A percentile compares a stretch with the other conserved stretches of the same genome.
phyloP scores from a whole-genome alignment of 2,888 invertebrate species.

The Andricus quercusramuli region DNA sequence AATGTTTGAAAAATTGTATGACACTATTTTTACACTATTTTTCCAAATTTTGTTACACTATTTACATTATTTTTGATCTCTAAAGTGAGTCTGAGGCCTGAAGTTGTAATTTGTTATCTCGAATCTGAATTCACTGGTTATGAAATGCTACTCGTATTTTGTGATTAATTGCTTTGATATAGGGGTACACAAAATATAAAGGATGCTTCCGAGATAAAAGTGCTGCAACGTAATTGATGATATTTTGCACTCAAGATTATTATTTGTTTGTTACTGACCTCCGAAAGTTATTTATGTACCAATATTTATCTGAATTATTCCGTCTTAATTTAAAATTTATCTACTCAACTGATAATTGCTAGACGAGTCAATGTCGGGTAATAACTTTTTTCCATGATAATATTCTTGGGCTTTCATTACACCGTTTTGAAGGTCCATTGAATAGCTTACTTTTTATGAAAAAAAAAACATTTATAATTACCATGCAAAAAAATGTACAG shows the following conservation, averaged over 20 bases:
- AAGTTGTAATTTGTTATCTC: not conserved
- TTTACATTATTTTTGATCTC: no score
- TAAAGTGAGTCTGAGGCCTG: no score
- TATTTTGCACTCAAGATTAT: slow-evolving; percentile 18
- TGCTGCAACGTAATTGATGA: not conserved
- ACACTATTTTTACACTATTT: no score
- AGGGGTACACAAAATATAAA: slow-evolving; percentile 21
- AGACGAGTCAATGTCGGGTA: not conserved
- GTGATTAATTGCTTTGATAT: slow-evolving; percentile 18
- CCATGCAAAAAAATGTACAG: no score
- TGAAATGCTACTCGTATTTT: slow-evolving; percentile 24
- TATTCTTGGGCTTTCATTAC: no score
- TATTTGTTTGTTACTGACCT: slow-evolving; percentile 34
- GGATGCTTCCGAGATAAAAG: not conserved
- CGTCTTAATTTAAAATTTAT: not conserved
- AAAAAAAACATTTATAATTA: no score
- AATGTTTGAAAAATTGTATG: no score
- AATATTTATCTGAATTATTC: not conserved
- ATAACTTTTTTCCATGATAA: no score
- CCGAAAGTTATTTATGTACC: slow-evolving; percentile 22
- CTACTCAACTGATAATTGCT: not conserved
- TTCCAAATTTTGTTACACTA: no score
- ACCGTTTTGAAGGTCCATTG: no score
- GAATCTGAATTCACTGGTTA: not conserved
- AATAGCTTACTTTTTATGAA: no score